Evolutionary conservation across 2,113 vertebrate genomes (phyloP), one percentile per base, ranked within the genome.

Genomic region (Atlantisia rogersi): DNA sequence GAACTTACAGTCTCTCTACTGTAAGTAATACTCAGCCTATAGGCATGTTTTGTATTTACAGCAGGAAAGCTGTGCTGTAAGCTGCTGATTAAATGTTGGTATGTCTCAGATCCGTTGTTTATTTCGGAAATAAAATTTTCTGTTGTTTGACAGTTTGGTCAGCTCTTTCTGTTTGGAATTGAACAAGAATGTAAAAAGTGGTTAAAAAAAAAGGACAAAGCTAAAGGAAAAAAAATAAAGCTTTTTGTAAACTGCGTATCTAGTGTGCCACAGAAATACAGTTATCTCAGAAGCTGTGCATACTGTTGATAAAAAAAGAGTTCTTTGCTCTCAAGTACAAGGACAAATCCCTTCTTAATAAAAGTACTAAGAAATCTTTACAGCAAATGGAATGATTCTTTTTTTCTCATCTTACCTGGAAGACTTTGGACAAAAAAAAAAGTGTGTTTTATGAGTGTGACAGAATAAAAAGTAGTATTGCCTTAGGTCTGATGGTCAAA

Each of bases 271-370:
- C 16, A 37, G 25, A 60, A 71, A 16, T 18, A 40, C 6, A 12
- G 52, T 16, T 1, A 22, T 53, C 7, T 55, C 3, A 5, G 65
- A 53, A 74, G 18, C 42, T 78, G 10, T 56, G 29, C 1, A 0
- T 42, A 39, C 6, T 16, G 2, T 8, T 88, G 12, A 56, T 82
- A 29, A 76, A 48, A 80, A 78, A 58, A 58, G 25, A 59, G 37
- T 63, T 78, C 44, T 70, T 91, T 5, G 2, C 17, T 52, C 32
- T 90, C 42, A n/a, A 21, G 19, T 75, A 16, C 10, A 31, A 46
- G 1, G 2, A 8, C 26, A 79, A 17, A 9, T 39, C 3, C 32
- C 80, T 62, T 70, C 21, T 44, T 90, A 52, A 42, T 82, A 20
- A 59, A 94, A 92, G 37, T 55, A 31, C 8, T 8, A 24, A 46